These are phyloP conservation scores for Endomychus coccineus DNA, from an alignment of 2,888 invertebrate species.

Conservation along the genomic window DNA sequence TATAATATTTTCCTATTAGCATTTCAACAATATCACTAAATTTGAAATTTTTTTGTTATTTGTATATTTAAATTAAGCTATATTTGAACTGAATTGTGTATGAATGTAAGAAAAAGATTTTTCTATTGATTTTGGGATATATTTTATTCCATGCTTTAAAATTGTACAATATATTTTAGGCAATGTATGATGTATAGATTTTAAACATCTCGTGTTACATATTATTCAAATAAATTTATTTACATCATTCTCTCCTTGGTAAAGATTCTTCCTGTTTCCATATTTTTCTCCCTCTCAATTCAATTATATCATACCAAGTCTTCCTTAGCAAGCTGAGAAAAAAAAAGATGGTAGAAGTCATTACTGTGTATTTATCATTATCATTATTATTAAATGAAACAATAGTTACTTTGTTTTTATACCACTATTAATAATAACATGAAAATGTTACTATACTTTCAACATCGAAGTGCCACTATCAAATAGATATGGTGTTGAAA, in stretches of 20 bases:
- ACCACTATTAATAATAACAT: too few species aligned
- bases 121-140: slow-evolving; percentile 20
- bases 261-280: slow-evolving; percentile 50
- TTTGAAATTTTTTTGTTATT: slow-evolving; percentile 2
- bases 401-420: too few species aligned
- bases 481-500: too few species aligned
- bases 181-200: slow-evolving; percentile 17
- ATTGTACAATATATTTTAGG: slow-evolving; percentile 23
- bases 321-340: slow-evolving; percentile 47
- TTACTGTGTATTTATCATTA: too few species aligned
- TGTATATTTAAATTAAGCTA: slow-evolving; percentile 10
- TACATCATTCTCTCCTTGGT: slow-evolving; percentile 22
- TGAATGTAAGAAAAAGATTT: slow-evolving; percentile 13
- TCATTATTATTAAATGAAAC: too few species aligned
- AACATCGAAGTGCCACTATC: too few species aligned
- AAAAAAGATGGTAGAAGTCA: too few species aligned
- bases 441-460: too few species aligned
- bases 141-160: slow-evolving; percentile 27
- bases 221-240: slow-evolving; percentile 30
- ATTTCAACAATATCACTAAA: not conserved
- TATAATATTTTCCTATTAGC: not conserved
- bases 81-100: slow-evolving; percentile 7
- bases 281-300: slow-evolving; percentile 48
- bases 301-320: slow-evolving; percentile 53
- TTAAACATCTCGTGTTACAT: slow-evolving; percentile 15